Percentiles rank a stretch among this genome's conserved stretches.
These are phyloP conservation scores for Sebastes matsubarae DNA, from an alignment of 2,797 vertebrate species.

Conservation along the genomic window DNA sequence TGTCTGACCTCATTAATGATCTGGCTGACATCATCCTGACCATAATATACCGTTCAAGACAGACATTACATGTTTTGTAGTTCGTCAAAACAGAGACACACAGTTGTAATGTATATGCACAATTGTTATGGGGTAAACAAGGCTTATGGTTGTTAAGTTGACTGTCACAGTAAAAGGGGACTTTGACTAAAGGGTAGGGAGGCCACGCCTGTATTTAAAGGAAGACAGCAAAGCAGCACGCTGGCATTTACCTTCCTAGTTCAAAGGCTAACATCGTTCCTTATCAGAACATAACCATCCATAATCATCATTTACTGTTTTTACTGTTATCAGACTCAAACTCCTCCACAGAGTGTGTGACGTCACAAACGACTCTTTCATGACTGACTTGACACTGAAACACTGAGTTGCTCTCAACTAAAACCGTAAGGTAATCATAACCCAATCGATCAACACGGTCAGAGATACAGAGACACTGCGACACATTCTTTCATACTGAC, in stretches of 20 bases:
- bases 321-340: background rate
- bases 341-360: background rate
- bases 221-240: background rate
- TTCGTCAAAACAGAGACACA: background rate
- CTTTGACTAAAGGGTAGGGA: constrained; percentile 32
- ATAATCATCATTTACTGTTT: background rate
- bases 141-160: background rate
- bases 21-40: background rate
- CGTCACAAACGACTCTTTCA: background rate
- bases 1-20: background rate
- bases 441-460: background rate
- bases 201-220: constrained; percentile 38
- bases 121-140: background rate
- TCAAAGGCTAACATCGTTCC: background rate
- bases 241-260: background rate
- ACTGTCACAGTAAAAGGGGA: constrained; percentile 12
- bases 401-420: background rate
- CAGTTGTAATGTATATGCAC: background rate
- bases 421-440: constrained; percentile 26
- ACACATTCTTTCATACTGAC: constrained; percentile 66
- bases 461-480: background rate
- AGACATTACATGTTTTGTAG: background rate
- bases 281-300: background rate
- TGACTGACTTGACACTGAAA: background rate
- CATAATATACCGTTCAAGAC: background rate